Percentiles rank a stretch among this genome's conserved stretches.
Conservation (phyloP, 2,888 invertebrate genomes). For the Corythucha ciliata region DNA sequence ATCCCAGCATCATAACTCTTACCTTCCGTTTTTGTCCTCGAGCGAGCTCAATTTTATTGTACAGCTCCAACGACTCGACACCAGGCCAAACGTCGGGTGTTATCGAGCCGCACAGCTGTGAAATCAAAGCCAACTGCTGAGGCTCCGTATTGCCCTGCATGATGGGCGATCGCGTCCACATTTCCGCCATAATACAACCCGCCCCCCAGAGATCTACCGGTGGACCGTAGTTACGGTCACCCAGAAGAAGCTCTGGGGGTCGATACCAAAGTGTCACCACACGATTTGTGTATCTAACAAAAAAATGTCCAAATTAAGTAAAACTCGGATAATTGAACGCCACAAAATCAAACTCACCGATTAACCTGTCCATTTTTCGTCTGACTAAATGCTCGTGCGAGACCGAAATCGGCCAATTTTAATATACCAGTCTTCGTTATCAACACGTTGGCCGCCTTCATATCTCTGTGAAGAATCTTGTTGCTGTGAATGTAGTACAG, state of each 20-base stretch:
- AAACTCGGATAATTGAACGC: background rate
- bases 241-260: slow-evolving; percentile 58
- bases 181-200: slow-evolving; percentile 99
- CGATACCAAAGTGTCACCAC: slow-evolving; percentile 96
- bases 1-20: slow-evolving; percentile 15
- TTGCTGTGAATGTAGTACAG: slow-evolving; percentile 94
- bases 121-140: slow-evolving; percentile 87
- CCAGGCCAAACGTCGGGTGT: slow-evolving; percentile 89
- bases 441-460: slow-evolving; percentile 98
- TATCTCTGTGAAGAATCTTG: slow-evolving; percentile 89
- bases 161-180: slow-evolving; percentile 90
- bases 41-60: slow-evolving; percentile 76
- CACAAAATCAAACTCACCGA: slow-evolving; percentile 41
- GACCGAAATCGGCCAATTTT: slow-evolving; percentile 94
- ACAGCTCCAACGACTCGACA: slow-evolving; percentile 80
- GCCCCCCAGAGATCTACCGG: slow-evolving; percentile 96
- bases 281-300: slow-evolving; percentile 80
- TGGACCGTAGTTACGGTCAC: slow-evolving; percentile 91
- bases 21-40: slow-evolving; percentile 78
- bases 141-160: slow-evolving; percentile 93
- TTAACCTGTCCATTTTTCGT: slow-evolving; percentile 76
- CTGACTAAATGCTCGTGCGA: slow-evolving; percentile 87
- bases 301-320: background rate
- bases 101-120: slow-evolving; percentile 92
- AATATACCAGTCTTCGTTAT: slow-evolving; percentile 90